Percentiles rank a stretch among this genome's conserved stretches.
Conservation (phyloP, 2,113 vertebrate genomes). For the Eidolon helvum region DNA sequence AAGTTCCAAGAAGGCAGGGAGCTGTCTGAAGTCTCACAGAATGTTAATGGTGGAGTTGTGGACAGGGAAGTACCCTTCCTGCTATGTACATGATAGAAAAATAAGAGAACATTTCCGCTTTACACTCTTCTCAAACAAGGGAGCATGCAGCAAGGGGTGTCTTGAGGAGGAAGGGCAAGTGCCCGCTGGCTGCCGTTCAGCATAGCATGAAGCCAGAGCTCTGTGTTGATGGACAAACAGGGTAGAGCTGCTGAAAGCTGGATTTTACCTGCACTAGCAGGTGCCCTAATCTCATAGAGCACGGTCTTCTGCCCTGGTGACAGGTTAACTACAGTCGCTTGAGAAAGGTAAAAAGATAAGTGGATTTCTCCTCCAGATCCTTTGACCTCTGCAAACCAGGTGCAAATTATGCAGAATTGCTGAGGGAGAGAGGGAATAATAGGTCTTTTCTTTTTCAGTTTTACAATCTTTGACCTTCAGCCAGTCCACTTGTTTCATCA, state of each 20-base stretch:
- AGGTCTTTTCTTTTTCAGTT: background rate
- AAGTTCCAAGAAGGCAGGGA: background rate
- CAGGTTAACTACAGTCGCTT: conserved; percentile 53
- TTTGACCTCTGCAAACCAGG: conserved; percentile 30
- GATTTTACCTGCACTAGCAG: background rate
- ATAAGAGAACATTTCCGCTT: background rate
- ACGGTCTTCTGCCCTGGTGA: conserved; percentile 34
- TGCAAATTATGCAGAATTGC: background rate
- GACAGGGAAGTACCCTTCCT: background rate
- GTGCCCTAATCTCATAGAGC: background rate
- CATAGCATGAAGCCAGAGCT: background rate
- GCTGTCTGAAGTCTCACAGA: background rate
- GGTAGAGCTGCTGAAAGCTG: background rate
- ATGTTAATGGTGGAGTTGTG: background rate
- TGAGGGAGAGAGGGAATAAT: background rate
- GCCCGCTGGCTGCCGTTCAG: background rate
- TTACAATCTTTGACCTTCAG: conserved; percentile 32
- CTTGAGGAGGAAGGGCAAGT: background rate
- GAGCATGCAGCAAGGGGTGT: background rate
- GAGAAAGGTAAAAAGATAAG: conserved; percentile 48
- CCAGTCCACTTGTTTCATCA: background rate
- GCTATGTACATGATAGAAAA: background rate
- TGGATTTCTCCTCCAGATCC: conserved; percentile 5
- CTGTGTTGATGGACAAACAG: background rate
- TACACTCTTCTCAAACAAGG: background rate